phyloP scores from a whole-genome alignment of 2,797 vertebrate species.

The Anomalospiza imberbis region DNA sequence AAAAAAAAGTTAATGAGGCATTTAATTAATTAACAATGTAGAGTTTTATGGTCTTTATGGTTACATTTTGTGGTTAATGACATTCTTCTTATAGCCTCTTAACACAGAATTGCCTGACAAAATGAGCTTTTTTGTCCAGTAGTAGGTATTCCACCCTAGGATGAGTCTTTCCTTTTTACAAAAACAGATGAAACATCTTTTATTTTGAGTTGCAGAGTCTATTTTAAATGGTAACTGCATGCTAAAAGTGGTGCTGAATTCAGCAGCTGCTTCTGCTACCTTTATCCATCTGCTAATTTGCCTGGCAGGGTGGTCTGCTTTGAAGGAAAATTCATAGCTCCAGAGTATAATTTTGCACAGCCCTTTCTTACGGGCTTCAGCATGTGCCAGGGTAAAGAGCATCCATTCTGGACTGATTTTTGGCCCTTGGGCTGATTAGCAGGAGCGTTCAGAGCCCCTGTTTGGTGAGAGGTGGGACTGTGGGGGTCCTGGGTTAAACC shows the following conservation, averaged over 20 bases:
- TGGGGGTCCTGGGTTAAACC: neutral
- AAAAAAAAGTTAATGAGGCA: slow-evolving; percentile 81
- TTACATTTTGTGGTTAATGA: slow-evolving; percentile 78
- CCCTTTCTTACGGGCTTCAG: neutral
- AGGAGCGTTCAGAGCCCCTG: neutral
- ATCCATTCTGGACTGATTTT: neutral
- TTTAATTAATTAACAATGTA: slow-evolving; percentile 82
- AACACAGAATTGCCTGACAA: slow-evolving; percentile 60
- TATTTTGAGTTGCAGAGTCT: slow-evolving; percentile 40
- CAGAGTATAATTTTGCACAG: neutral
- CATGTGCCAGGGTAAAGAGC: slow-evolving; percentile 10
- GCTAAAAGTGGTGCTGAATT: neutral
- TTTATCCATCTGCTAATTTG: slow-evolving; percentile 43
- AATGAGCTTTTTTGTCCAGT: slow-evolving; percentile 62
- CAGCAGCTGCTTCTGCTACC: neutral
- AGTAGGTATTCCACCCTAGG: slow-evolving; percentile 35
- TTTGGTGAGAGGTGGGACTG: neutral
- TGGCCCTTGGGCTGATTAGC: neutral
- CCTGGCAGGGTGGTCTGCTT: slow-evolving; percentile 32
- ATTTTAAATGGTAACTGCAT: slow-evolving; percentile 10
- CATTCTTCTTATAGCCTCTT: slow-evolving; percentile 71
- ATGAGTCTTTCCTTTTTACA: neutral
- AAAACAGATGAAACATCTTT: slow-evolving; percentile 37
- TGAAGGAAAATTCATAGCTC: slow-evolving; percentile 11
- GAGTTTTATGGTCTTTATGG: slow-evolving; percentile 78